Evolutionary conservation across 2,113 vertebrate genomes (phyloP), one percentile per base, ranked within the genome.

Genomic region (Catagonus wagneri): DNA sequence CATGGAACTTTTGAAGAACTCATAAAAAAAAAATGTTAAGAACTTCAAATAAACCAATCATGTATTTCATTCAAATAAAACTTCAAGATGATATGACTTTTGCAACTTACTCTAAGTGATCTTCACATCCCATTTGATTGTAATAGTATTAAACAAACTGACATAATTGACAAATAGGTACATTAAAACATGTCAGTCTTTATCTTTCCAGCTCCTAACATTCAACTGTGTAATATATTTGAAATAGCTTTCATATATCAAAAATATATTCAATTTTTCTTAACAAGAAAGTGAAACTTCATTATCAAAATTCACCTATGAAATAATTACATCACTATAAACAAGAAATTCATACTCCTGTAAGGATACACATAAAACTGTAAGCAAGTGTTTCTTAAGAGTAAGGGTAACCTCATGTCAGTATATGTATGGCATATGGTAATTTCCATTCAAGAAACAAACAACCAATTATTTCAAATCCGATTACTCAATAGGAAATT

Each of bases 101-200:
- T 96, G 78, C 85, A 98, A 96, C 54, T 66, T 97, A 93, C 39
- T 96, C 83, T 76, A 95, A 97, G 96, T 97, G 89, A 98, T 97
- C 83, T 86, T 66, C 14, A 97, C 98, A 98, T 98, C 98, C 98
- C 97, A 98, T 99, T 99, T 99, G 98, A 99, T 99, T 99, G 99
- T 98, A 99, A 99, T 99, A 99, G 98, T 99, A 99, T 99, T 99
- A 99, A 99, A 98, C 98, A 99, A 98, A 98, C 97, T 98, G 99
- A 99, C 99, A 99, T 97, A 95, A 98, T 99, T 99, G 99, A 99
- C 99, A 99, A 99, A 99, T 99, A 99, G 99, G 98, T 98, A 96
- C 98, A 99, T 99, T 99, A 99, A 98, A 98, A 98, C 97, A 98
- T 96, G 98, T 99, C 99, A 99, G 99, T 99, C 97, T 97, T 98